These are phyloP conservation scores for Ateles fusciceps DNA, from an alignment of 2,797 vertebrate genomes.

Conservation along the genomic window DNA sequence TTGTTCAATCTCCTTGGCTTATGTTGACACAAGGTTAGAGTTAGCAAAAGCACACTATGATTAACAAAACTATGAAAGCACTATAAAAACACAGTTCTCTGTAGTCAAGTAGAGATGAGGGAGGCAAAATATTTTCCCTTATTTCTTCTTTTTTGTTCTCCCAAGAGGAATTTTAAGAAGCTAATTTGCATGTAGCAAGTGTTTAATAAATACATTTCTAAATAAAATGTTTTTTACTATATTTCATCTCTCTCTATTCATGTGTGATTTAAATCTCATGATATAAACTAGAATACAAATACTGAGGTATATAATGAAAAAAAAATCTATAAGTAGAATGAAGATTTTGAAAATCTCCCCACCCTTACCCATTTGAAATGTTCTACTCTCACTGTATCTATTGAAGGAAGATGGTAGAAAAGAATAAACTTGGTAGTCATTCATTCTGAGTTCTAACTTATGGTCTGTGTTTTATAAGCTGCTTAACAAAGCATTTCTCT, in stretches of 20 bases:
- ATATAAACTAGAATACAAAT: constrained; percentile 5
- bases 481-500: neutral
- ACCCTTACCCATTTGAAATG: neutral
- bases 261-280: neutral
- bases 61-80: neutral
- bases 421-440: neutral
- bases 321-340: neutral
- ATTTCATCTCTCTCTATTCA: neutral
- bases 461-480: neutral
- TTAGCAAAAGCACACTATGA: neutral
- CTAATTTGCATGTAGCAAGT: neutral
- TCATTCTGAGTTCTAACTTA: neutral
- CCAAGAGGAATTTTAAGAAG: neutral
- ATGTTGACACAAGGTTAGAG: neutral
- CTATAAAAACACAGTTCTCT: neutral
- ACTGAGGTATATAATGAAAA: neutral
- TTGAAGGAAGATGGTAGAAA: neutral
- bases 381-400: neutral
- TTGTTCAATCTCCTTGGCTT: neutral
- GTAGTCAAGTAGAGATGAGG: neutral
- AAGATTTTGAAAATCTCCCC: neutral
- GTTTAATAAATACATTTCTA: neutral
- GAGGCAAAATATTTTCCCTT: neutral
- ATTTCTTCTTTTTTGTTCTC: neutral
- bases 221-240: neutral